Conservation (phyloP, 2,113 vertebrate genomes). For the Crocuta crocuta region DNA sequence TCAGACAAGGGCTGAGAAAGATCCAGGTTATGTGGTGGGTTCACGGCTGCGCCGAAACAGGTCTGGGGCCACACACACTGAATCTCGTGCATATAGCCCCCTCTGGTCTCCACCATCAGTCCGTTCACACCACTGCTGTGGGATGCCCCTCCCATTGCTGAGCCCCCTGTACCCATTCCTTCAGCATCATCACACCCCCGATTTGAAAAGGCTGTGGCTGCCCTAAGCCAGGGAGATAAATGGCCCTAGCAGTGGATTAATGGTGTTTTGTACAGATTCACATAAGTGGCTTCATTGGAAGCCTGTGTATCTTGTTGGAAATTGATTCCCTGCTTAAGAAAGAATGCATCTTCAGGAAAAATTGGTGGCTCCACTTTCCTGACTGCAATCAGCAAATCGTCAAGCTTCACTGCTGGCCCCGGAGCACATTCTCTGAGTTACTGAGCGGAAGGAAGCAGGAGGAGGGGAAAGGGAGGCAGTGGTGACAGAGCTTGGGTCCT, state of each 20-base stretch:
- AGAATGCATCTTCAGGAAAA: slow-evolving; percentile 67
- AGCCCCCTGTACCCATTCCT: background rate
- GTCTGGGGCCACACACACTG: background rate
- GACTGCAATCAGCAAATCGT: slow-evolving; percentile 20
- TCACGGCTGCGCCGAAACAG: background rate
- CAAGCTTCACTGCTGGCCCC: background rate
- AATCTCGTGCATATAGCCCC: accelerated
- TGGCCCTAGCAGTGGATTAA: slow-evolving; percentile 44
- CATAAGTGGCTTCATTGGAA: slow-evolving; percentile 69
- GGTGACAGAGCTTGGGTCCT: background rate
- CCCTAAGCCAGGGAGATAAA: slow-evolving; percentile 59
- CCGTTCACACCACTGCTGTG: background rate
- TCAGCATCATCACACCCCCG: background rate
- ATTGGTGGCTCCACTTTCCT: slow-evolving; percentile 37
- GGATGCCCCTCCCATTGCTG: background rate
- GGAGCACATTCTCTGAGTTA: background rate
- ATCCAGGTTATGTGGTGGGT: background rate
- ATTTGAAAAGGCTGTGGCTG: background rate
- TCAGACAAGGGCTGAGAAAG: background rate
- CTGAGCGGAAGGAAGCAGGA: background rate
- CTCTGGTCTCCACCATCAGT: accelerated
- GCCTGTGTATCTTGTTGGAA: slow-evolving; percentile 64
- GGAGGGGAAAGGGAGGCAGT: background rate
- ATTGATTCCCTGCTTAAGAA: slow-evolving; percentile 71
- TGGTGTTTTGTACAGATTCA: slow-evolving; percentile 31